phyloP scores from a whole-genome alignment of 2,888 invertebrate genomes.

The Tetragonula carbonaria region DNA sequence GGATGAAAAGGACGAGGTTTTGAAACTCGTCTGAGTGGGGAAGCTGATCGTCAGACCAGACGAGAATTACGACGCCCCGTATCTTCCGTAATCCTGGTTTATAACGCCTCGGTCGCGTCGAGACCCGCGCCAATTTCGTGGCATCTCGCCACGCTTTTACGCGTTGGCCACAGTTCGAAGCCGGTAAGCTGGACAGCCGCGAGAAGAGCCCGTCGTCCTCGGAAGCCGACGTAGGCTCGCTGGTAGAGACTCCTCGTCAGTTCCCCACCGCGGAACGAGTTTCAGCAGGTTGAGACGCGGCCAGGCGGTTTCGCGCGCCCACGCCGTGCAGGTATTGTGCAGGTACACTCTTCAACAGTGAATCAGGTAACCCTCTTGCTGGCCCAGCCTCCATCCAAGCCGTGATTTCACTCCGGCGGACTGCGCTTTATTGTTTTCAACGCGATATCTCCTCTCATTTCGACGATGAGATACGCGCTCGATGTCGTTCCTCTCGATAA shows the following conservation, averaged over 20 bases:
- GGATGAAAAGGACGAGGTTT: constrained; percentile 36
- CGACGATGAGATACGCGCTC: constrained; percentile 35
- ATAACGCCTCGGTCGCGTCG: constrained; percentile 69
- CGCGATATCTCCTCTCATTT: constrained; percentile 68
- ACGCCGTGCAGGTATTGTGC: constrained; percentile 70
- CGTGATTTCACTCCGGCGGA: constrained; percentile 48
- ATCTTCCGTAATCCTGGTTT: constrained; percentile 79
- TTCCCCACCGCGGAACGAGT: constrained; percentile 70
- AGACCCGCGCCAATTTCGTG: constrained; percentile 42
- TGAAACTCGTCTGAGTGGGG: constrained; percentile 57
- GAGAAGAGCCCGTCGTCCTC: constrained; percentile 62
- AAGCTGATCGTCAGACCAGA: constrained; percentile 37
- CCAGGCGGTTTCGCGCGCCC: constrained; percentile 71
- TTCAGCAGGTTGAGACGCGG: constrained; percentile 76
- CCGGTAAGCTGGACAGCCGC: constrained; percentile 45
- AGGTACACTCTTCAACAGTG: constrained; percentile 60
- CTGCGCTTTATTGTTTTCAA: constrained; percentile 68
- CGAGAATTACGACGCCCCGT: constrained; percentile 76
- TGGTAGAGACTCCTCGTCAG: constrained; percentile 62
- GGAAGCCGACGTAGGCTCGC: constrained; percentile 67
- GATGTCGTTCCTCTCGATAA: not conserved
- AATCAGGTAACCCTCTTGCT: constrained; percentile 20
- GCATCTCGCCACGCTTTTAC: constrained; percentile 56
- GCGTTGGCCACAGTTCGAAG: constrained; percentile 51
- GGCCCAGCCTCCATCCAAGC: constrained; percentile 17